Evolutionary conservation across 2,888 invertebrate species (phyloP), one percentile per base, ranked within the genome.

Genomic region (Dicyrtomina minuta): DNA sequence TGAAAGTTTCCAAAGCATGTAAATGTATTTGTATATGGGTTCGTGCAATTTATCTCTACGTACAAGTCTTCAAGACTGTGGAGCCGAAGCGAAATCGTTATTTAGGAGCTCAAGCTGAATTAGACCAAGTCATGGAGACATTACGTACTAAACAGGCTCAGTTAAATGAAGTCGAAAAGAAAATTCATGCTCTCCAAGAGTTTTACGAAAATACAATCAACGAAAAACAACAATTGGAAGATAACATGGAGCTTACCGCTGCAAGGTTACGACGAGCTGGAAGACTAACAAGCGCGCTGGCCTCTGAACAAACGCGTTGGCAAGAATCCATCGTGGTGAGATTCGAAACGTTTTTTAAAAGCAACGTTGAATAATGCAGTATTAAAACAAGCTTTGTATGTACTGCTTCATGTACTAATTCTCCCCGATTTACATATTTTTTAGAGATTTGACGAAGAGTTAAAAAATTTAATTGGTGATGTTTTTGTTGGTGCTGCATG

Each of bases 21-120:
- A 90, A 89, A 77, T 94, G 93, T 10, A 88, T 96, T 83, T 93
- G 94, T 77, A 86, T 94, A 81, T 96, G 96, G 96, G 94, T 95
- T 8, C 86, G 90, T 80, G 95, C 96, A 0, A 90, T 96, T 75
- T 92, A 94, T 79, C 88, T 89, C 80, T 96, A 95, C 80, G 89
- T 93, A 0, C 91, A 90, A 82, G 90, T 94, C 0, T 93, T 89
- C 82, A 87, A 88, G 80, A 87, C 92, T 8, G 94, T 96, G 1
- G 92, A 93, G 80, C 95, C 95, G 0, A 96, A 96, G 82, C 88
- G 91, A 66, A 84, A 88, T 73, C 56, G 71, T 15, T 77, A 75
- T 49, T 43, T 74, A 46, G 43, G 66, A 1, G 76, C 76, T 17
- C 90, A 93, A 77, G 84, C 82, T 6, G 91, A 92, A 79, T 82